Evolutionary conservation across 1,140 invertebrate genomes (phyloP).

Genomic region (Protaetia brevitarsis): DNA sequence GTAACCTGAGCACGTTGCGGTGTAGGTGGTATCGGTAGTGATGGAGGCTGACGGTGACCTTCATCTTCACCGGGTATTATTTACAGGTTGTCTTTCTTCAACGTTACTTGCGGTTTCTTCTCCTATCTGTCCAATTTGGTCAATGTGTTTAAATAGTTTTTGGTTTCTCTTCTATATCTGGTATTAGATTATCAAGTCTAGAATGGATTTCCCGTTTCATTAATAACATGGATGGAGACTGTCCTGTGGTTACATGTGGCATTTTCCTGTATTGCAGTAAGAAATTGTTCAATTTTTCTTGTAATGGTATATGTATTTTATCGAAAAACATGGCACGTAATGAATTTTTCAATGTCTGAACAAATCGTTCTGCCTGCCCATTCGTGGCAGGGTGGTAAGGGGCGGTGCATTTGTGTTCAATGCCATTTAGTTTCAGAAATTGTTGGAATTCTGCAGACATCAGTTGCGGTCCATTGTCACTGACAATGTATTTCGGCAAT

Average conservation of each 20-base stretch:
- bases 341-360: background rate
- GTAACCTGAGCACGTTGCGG: constrained; percentile 7
- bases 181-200: no score
- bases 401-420: background rate
- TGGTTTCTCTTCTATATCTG: background rate
- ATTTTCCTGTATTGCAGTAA: no score
- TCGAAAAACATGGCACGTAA: background rate
- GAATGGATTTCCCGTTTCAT: no score
- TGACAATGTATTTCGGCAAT: no score
- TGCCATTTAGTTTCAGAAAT: constrained; percentile 16
- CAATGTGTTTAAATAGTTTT: background rate
- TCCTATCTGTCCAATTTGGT: background rate
- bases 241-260: no score
- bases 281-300: background rate
- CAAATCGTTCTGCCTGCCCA: no score
- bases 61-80: no score
- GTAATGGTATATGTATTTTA: background rate
- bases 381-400: background rate
- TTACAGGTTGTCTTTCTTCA: background rate
- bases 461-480: no score
- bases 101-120: background rate
- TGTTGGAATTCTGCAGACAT: no score
- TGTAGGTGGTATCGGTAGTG: no score
- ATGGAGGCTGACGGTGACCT: no score
- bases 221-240: no score